Percentiles rank a stretch among this genome's conserved stretches.
Conservation (phyloP, 2,888 invertebrate species). For the Ashinkailepas kermadecensis region DNA sequence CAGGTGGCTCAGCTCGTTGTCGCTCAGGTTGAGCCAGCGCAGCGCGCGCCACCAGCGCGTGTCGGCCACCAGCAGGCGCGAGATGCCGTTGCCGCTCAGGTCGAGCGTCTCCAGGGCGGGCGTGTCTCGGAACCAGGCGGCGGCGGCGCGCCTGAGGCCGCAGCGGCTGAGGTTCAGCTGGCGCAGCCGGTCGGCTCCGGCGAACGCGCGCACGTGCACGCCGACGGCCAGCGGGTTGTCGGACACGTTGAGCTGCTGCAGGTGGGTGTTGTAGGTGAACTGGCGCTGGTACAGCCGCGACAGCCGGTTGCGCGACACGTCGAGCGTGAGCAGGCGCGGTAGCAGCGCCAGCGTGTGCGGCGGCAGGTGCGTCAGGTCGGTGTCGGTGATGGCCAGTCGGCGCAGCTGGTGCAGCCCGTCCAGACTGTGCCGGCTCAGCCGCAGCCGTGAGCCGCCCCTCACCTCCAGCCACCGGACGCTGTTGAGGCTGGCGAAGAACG, state of each 20-base stretch:
- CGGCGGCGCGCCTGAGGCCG: slow-evolving; percentile 26
- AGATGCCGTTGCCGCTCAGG: slow-evolving; percentile 30
- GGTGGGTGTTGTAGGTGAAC: slow-evolving; percentile 26
- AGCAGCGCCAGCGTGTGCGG: slow-evolving; percentile 11
- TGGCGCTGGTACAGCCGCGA: neutral
- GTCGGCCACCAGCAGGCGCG: slow-evolving; percentile 28
- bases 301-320: neutral
- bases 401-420: neutral
- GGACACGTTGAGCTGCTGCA: slow-evolving; percentile 27
- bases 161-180: slow-evolving; percentile 28
- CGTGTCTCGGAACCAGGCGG: neutral
- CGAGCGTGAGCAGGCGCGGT: neutral
- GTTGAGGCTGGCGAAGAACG: neutral
- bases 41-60: slow-evolving; percentile 28
- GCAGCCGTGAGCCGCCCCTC: neutral
- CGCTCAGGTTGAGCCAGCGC: slow-evolving; percentile 30
- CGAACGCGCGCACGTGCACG: slow-evolving; percentile 22
- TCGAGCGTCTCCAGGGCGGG: slow-evolving; percentile 27
- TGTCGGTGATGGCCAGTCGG: neutral
- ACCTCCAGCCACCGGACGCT: neutral
- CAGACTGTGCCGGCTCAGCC: neutral
- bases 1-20: slow-evolving; percentile 31
- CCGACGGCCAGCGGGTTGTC: slow-evolving; percentile 26
- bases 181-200: slow-evolving; percentile 23
- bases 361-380: neutral